These are phyloP conservation scores for Lanistes nyassanus DNA, from an alignment of 1,140 invertebrate genomes.

Conservation along the genomic window DNA sequence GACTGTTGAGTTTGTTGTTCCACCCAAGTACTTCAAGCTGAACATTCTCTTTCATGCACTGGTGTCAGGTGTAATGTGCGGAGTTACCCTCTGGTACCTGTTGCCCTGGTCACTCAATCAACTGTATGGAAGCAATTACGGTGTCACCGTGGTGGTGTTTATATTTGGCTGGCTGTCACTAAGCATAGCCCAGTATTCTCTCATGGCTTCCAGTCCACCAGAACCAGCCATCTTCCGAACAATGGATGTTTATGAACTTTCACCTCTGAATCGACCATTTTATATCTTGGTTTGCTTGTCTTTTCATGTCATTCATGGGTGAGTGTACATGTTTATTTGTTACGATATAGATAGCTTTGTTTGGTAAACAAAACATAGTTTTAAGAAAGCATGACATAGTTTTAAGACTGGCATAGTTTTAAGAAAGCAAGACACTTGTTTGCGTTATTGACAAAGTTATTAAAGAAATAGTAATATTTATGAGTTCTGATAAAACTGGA, in stretches of 20 bases:
- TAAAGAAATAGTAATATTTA: no score
- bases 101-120: slow-evolving; percentile 51
- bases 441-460: no score
- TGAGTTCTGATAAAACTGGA: no score
- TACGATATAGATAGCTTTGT: no score
- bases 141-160: slow-evolving; percentile 56
- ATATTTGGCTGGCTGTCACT: slow-evolving; percentile 65
- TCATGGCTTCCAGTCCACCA: slow-evolving; percentile 61
- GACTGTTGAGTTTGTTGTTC: slow-evolving; percentile 61
- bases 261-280: slow-evolving; percentile 60
- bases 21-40: slow-evolving; percentile 59
- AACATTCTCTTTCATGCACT: slow-evolving; percentile 62
- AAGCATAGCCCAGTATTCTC: slow-evolving; percentile 63
- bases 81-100: slow-evolving; percentile 57
- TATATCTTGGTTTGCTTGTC: slow-evolving; percentile 56
- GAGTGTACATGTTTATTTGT: slow-evolving; percentile 25
- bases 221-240: slow-evolving; percentile 65
- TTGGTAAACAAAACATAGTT: no score
- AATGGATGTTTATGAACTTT: slow-evolving; percentile 62
- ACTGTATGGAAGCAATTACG: slow-evolving; percentile 50
- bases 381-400: no score
- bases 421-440: no score
- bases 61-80: slow-evolving; percentile 59
- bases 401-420: no score
- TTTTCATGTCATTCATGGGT: slow-evolving; percentile 56